Percentiles rank a stretch among this genome's conserved stretches.
phyloP scores from a whole-genome alignment of 2,797 vertebrate species.

The Periparus ater region DNA sequence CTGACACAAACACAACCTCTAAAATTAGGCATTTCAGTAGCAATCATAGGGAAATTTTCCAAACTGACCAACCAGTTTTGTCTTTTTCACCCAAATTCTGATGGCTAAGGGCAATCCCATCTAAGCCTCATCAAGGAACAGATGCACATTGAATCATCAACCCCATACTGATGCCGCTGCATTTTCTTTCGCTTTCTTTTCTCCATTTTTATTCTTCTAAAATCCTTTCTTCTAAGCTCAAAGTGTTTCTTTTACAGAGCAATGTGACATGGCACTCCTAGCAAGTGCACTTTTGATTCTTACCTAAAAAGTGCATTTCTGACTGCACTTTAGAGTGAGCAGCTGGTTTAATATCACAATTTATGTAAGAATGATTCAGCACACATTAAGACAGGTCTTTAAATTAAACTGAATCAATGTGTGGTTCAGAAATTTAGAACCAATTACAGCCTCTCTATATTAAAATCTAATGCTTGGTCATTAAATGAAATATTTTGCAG shows the following conservation, averaged over 20 bases:
- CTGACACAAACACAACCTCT: not conserved
- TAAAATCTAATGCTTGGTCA: not conserved
- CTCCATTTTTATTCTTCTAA: not conserved
- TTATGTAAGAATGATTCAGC: not conserved
- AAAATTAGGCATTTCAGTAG: not conserved
- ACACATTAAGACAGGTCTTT: not conserved
- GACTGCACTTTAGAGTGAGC: not conserved
- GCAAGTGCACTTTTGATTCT: not conserved
- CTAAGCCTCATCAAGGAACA: not conserved
- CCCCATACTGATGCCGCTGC: not conserved
- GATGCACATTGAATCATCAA: not conserved
- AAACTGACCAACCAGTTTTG: not conserved
- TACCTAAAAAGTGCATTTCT: not conserved
- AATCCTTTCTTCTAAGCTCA: not conserved
- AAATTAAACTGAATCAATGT: not conserved
- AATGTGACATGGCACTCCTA: not conserved
- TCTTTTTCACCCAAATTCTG: not conserved
- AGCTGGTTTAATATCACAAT: not conserved
- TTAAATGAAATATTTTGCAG: slow-evolving; percentile 35
- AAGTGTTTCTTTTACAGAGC: not conserved
- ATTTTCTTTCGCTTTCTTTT: not conserved
- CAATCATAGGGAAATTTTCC: not conserved
- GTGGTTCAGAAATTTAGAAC: not conserved
- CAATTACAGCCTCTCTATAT: not conserved
- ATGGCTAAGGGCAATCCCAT: not conserved